phyloP scores from a whole-genome alignment of 2,797 vertebrate species.

The Mus minutoides region DNA sequence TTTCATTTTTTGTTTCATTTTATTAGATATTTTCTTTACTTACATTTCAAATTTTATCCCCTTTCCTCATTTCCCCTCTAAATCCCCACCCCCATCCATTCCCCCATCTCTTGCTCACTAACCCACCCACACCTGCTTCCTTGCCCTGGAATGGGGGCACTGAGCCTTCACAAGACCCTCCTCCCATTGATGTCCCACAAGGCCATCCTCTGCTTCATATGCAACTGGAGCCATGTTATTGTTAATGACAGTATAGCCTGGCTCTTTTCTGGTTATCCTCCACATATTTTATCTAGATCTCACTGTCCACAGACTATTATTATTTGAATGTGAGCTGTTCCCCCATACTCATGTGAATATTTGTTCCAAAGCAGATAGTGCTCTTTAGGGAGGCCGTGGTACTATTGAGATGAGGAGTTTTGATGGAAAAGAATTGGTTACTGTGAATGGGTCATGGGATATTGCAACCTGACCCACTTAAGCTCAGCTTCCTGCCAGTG shows the following conservation, averaged over 20 bases:
- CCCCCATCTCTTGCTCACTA: too few species aligned
- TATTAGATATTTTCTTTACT: too few species aligned
- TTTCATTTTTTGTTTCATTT: too few species aligned
- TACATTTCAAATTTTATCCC: too few species aligned
- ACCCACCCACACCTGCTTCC: too few species aligned
- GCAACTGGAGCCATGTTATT: background rate
- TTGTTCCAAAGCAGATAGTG: background rate
- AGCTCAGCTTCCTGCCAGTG: background rate
- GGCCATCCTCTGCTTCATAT: too few species aligned
- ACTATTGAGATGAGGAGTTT: background rate
- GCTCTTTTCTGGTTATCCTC: background rate
- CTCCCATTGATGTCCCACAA: too few species aligned
- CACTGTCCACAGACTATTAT: background rate
- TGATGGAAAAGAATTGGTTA: background rate
- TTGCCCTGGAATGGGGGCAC: too few species aligned
- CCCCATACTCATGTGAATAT: background rate
- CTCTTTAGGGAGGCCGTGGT: background rate
- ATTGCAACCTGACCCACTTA: background rate
- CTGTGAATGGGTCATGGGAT: background rate
- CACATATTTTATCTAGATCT: background rate
- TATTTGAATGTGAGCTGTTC: background rate
- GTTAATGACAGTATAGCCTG: background rate
- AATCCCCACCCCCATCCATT: too few species aligned
- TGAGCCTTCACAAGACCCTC: too few species aligned
- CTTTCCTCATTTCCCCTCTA: too few species aligned